Base-by-base conservation (phyloP, 2,113 vertebrate species). In the Corydoras maculifer region DNA sequence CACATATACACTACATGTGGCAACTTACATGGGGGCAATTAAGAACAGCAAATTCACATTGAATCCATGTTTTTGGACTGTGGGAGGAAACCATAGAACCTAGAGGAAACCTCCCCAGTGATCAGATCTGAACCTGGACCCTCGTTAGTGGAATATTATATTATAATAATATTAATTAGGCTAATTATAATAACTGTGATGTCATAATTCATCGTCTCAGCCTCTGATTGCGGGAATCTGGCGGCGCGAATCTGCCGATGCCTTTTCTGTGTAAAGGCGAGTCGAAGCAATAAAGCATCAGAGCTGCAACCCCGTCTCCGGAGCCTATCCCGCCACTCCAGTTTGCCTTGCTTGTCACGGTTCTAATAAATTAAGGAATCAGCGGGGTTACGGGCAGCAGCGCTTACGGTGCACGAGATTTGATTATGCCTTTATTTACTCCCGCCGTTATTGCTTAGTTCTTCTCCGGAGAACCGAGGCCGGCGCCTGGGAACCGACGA, bases 331-430 rank as follows among this genome's bases (percentile, higher is more conserved):
- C 68, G 62, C 48, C 77, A 76, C 62, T 79, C 70, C 72, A 73
- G 79, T 83, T 74, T 63, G 61, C 64, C 75, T 79, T 73, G 74
- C 78, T 77, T 70, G 51, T 70, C 71, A 74, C 80, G 58, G 69
- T 82, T 86, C 83, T 87, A 87, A 87, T 89, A 87, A 87, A 87
- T 87, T 86, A 85, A 83, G 76, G 82, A 79, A 86, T 83, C 80
- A 82, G 82, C 35, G 65, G 75, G 85, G 85, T 86, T 85, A 82
- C 77, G 62, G 75, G 75, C 87, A 84, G 85, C 84, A 84, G 82
- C 84, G 83, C 79, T 77, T 62, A 31, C 53, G 71, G 78, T 69
- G 77, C 82, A 79, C 83, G 82, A 82, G 81, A 86, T 86, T 83
- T 86, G 84, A 89, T 89, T 87, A 88, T 81, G 80, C 78, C 74